These are phyloP conservation scores for Dolichomitus sp. DNA, from an alignment of 2,888 invertebrate species.

Conservation along the genomic window DNA sequence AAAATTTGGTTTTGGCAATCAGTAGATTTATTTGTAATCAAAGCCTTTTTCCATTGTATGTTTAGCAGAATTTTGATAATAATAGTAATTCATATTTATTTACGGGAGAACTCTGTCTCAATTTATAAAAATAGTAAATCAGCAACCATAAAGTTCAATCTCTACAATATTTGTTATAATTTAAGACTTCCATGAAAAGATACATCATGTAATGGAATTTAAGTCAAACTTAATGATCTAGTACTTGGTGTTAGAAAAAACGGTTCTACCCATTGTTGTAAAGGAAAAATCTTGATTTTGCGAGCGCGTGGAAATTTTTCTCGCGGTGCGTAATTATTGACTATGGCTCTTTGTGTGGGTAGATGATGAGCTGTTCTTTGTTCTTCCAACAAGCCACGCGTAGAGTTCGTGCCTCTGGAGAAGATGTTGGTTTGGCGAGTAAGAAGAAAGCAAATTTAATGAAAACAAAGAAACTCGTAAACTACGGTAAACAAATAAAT, in stretches of 20 bases:
- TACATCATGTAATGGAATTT: not conserved
- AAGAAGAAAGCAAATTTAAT: slow-evolving; percentile 6
- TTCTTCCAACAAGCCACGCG: slow-evolving; percentile 1
- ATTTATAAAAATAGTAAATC: no score
- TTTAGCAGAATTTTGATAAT: not conserved
- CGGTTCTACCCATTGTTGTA: slow-evolving; percentile 9
- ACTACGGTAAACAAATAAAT: not conserved
- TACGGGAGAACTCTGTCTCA: no score
- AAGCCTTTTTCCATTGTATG: not conserved
- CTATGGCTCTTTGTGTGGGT: slow-evolving; percentile 4
- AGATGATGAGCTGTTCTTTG: slow-evolving; percentile 30
- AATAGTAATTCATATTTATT: not conserved
- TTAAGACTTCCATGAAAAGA: not conserved
- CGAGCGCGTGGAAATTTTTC: slow-evolving; percentile 44
- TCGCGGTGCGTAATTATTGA: slow-evolving; percentile 32
- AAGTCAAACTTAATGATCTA: not conserved
- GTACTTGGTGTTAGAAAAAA: not conserved
- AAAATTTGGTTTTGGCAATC: no score
- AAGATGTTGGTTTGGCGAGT: slow-evolving; percentile 56
- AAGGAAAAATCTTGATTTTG: slow-evolving; percentile 15
- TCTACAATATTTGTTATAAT: no score
- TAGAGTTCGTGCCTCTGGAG: slow-evolving; percentile 5
- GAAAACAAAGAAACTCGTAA: not conserved
- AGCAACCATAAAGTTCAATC: no score
- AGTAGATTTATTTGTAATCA: no score